phyloP scores from a whole-genome alignment of 1,140 invertebrate genomes.

The Hylaeus volcanicus region DNA sequence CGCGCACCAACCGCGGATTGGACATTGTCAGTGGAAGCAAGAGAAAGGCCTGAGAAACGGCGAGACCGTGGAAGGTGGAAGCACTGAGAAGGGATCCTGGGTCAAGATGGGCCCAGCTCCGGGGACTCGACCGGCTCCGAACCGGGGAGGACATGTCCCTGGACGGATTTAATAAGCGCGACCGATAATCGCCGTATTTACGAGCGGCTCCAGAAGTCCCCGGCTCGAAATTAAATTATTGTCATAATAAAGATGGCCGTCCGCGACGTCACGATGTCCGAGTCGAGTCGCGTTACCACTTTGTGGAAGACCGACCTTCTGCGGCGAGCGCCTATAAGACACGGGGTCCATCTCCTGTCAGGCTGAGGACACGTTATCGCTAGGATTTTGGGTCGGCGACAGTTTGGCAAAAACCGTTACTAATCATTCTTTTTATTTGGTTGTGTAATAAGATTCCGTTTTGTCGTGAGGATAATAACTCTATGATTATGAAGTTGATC shows the following conservation, averaged over 20 bases:
- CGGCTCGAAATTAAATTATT: conserved; percentile 74
- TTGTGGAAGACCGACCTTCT: neutral
- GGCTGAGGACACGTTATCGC: too few relatives aligned
- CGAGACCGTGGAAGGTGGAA: conserved; percentile 52
- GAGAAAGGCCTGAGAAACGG: conserved; percentile 20
- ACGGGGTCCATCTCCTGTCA: too few relatives aligned
- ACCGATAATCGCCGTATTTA: conserved; percentile 63
- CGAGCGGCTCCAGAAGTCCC: conserved; percentile 56
- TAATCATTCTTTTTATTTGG: too few relatives aligned
- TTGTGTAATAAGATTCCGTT: too few relatives aligned
- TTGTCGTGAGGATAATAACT: too few relatives aligned
- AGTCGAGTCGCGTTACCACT: conserved; percentile 3
- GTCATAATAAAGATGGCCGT: conserved; percentile 74
- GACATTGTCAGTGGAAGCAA: conserved; percentile 38
- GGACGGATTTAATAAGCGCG: conserved; percentile 74
- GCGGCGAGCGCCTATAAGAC: neutral
- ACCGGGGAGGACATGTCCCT: conserved; percentile 41
- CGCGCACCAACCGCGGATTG: conserved; percentile 50
- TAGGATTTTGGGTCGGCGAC: too few relatives aligned
- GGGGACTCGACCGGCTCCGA: conserved; percentile 34
- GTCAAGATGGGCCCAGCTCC: conserved; percentile 45
- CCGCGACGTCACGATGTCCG: neutral
- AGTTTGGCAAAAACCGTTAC: too few relatives aligned
- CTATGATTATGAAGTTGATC: too few relatives aligned
- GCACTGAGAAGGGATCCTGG: neutral